Base-by-base conservation (phyloP, 2,113 vertebrate species). In the Toxotes jaculatrix region DNA sequence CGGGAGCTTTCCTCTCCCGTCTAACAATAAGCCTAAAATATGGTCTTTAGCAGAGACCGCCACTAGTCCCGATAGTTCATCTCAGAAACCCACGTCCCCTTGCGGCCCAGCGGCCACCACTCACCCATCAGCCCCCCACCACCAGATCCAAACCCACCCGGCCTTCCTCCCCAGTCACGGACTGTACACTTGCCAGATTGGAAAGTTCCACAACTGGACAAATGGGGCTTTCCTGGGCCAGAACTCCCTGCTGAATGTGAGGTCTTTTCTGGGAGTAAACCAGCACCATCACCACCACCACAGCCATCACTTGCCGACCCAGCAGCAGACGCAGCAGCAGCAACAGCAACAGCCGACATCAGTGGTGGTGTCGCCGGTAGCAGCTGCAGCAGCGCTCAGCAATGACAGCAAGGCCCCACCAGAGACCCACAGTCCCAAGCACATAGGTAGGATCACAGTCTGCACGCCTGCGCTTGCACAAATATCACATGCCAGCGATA, bases 201-300 rank as follows among this genome's bases (percentile, higher is more conserved):
- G 98, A 87, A 99, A 99, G 95, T 98, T 99, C 92, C 97, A 98
- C 95, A 99, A 97, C 95, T 99, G 98, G 98, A 99, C 98, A 91
- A 98, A 97, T 73, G 96, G 98, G 63, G 97, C 97, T 40, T 99
- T 99, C 92, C 96, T 99, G 47, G 96, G 97, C 31, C 98, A 99
- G 93, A 98, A 97, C 92, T 98, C 98, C 34, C 95, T 99, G 94
- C 94, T 99, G 79, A 99, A 98, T 7, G 96, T 99, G 80, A 96
- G 97, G 86, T 98, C 98, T 76, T 97, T 99, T 89, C 93, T 99
- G 93, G 97, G 97, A 93, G 97, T 98, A 86, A 97, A 97, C 84
- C 94, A 96, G 47, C 95, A 96, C 79, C 96, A 96, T 2, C 96
- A 97, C 62, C 95, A 96, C 19, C 95, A 97, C 0, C 96, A 95